Percentiles rank a stretch among this genome's conserved stretches.
These are phyloP conservation scores for Mythimna lalbum DNA, from an alignment of 2,888 invertebrate genomes.

Conservation along the genomic window DNA sequence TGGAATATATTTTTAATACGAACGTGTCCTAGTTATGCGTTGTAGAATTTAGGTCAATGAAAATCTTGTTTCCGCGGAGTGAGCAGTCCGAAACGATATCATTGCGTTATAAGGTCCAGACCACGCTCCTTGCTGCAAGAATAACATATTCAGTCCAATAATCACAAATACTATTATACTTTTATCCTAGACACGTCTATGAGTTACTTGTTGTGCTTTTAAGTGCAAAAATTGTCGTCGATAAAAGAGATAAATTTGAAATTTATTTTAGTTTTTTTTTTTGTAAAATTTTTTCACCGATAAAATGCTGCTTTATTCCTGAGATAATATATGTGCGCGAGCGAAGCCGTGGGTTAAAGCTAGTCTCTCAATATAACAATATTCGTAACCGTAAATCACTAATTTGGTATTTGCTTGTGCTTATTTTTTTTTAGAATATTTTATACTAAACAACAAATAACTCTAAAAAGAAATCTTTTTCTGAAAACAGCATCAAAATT, in stretches of 20 bases:
- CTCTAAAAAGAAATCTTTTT: too few species aligned
- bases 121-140: not conserved
- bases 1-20: conserved; percentile 12
- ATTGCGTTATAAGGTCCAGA: conserved; percentile 19
- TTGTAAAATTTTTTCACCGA: too few species aligned
- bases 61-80: conserved; percentile 30
- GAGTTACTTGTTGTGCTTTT: conserved; percentile 7
- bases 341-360: too few species aligned
- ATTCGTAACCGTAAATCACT: conserved; percentile 1
- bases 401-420: too few species aligned
- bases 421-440: too few species aligned
- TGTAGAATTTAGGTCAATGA: conserved; percentile 43
- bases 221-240: not conserved
- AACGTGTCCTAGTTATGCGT: conserved; percentile 31
- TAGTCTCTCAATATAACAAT: conserved; percentile 1
- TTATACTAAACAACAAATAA: too few species aligned
- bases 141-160: conserved; percentile 25
- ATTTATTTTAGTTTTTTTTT: too few species aligned
- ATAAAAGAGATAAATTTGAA: too few species aligned
- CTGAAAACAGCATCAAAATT: too few species aligned
- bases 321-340: too few species aligned
- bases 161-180: conserved; percentile 9
- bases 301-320: too few species aligned
- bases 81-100: conserved; percentile 27
- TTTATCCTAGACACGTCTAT: not conserved